These are phyloP conservation scores for Trichogramma pretiosum DNA, from an alignment of 1,140 invertebrate species.

Conservation along the genomic window DNA sequence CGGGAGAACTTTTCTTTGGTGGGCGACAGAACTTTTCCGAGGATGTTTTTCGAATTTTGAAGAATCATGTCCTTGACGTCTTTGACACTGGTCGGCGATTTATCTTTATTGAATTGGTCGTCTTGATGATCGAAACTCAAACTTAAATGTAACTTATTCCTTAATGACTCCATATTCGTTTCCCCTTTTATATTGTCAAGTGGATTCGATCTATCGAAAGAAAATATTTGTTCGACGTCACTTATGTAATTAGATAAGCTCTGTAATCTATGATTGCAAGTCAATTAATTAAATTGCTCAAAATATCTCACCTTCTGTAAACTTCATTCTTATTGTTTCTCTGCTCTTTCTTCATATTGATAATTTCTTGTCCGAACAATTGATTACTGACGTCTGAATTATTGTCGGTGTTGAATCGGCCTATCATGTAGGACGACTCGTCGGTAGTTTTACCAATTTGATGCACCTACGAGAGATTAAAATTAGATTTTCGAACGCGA, in stretches of 20 bases:
- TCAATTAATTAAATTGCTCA: no score
- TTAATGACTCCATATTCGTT: slow-evolving; percentile 36
- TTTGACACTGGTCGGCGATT: slow-evolving; percentile 50
- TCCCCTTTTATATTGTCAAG: slow-evolving; percentile 43
- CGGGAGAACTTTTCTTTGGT: slow-evolving; percentile 55
- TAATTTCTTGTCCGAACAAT: slow-evolving; percentile 61
- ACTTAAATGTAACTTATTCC: slow-evolving; percentile 40
- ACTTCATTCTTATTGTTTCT: slow-evolving; percentile 39
- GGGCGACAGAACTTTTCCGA: slow-evolving; percentile 72
- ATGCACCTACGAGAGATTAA: no score
- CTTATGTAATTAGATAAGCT: neutral
- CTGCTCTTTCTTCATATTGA: slow-evolving; percentile 51
- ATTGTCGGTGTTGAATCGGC: slow-evolving; percentile 68
- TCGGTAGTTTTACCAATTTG: slow-evolving; percentile 63
- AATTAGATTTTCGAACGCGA: slow-evolving; percentile 8
- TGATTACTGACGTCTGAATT: slow-evolving; percentile 65
- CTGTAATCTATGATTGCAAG: no score
- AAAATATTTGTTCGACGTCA: no score
- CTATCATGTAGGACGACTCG: slow-evolving; percentile 79
- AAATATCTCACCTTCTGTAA: slow-evolving; percentile 36
- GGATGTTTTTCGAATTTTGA: slow-evolving; percentile 64
- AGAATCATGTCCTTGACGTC: slow-evolving; percentile 68
- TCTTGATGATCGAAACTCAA: slow-evolving; percentile 36
- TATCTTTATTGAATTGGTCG: slow-evolving; percentile 39
- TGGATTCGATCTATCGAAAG: slow-evolving; percentile 37